Base-by-base conservation (phyloP, 2,113 vertebrate genomes). In the Danionella cerebrum region DNA sequence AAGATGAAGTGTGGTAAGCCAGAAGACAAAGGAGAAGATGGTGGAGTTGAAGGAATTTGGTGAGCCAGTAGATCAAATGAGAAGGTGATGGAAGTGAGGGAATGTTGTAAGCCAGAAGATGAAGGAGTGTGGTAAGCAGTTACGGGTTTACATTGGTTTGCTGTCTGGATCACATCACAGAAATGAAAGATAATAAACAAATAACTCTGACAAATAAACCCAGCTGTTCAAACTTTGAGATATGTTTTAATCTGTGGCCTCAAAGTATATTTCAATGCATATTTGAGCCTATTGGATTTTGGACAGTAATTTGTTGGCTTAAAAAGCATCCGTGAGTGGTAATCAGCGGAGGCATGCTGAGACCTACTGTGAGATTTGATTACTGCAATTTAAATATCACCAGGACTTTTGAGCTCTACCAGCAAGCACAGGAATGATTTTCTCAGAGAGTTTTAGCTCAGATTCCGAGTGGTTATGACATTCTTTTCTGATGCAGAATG, bases 301-400 rank as follows among this genome's bases (percentile, higher is more conserved):
- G 42, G 42, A 63, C 59, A 63, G 44, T 63, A 63, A 63, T 63
- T 63, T 29, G 59, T 63, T 21, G 25, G 13, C 42, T 48, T 63
- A 22, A 63, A 48, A 63, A 63, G 44, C 59, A 63, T 63, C 42
- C 47, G 18, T 63, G 18, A 63, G 42, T 18, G 13, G 18, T 48
- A 63, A 63, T 63, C 44, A 35, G 59, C n/a, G 19, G 29, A 36
- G 29, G 29, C 59, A 48, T 48, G 53, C 66, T 47, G 53, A 57
- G 42, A 36, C 14, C 54, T 11, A 72, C 24, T 42, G 59, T 41
- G 25, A 38, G 38, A 63, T 31, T 51, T 60, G 47, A 67, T 59
- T 39, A 51, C 63, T 50, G 70, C 45, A 59, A 63, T 71, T 62
- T 63, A 73, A 55, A 76, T 69, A 71, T 69, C 66, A 59, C 33